phyloP scores from a whole-genome alignment of 2,797 vertebrate species.

The Manis pentadactyla region DNA sequence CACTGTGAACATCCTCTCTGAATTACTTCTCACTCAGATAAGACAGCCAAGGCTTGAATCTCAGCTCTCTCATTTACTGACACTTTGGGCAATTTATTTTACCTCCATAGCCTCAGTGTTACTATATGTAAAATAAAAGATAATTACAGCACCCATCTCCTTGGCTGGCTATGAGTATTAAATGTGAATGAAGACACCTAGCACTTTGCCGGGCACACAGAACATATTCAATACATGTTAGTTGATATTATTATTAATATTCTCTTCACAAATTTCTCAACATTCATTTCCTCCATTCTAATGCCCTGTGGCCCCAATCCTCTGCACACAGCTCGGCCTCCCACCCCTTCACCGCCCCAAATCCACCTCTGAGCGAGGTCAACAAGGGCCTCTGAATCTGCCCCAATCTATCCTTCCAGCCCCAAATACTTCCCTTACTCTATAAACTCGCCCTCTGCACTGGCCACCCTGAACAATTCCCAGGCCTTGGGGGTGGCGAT shows the following conservation, averaged over 20 bases:
- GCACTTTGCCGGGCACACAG: neutral
- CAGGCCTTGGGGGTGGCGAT: neutral
- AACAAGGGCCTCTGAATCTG: neutral
- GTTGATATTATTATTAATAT: neutral
- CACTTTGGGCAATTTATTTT: neutral
- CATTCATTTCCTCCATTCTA: neutral
- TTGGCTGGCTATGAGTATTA: neutral
- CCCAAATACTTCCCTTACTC: rapidly evolving
- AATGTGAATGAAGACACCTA: neutral
- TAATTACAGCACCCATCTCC: neutral
- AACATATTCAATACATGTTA: neutral
- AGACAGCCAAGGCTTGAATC: neutral
- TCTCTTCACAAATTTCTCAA: neutral
- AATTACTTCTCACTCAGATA: neutral
- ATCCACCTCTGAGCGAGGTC: neutral
- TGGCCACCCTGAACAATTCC: neutral
- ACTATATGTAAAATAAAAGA: constrained; percentile 16
- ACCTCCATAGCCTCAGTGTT: neutral
- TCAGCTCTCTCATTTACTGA: neutral
- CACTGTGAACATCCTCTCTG: neutral
- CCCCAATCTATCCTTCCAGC: neutral
- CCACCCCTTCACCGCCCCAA: neutral
- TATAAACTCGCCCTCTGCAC: neutral
- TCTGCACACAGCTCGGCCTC: neutral
- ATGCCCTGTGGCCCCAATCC: neutral